Conservation (phyloP, 2,888 invertebrate species). For the Micropterix aruncella region DNA sequence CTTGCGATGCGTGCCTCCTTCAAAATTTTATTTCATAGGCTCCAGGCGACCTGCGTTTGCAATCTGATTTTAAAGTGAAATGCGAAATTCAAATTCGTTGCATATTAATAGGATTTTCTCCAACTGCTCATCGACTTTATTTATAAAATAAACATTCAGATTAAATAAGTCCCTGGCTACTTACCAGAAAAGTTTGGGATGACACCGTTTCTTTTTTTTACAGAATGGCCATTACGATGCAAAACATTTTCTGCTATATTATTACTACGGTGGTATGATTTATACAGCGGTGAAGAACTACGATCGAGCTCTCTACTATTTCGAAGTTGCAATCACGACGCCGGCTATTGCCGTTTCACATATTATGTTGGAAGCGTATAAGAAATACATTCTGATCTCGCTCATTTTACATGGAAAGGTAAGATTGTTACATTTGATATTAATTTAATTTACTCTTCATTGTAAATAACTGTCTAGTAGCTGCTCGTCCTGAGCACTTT, state of each 20-base stretch:
- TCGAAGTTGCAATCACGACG: conserved; percentile 92
- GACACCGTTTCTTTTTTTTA: conserved; percentile 23
- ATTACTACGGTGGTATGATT: conserved; percentile 97
- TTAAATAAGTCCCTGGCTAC: no score
- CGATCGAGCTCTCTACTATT: conserved; percentile 86
- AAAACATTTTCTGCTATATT: conserved; percentile 84
- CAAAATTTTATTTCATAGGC: conserved; percentile 5
- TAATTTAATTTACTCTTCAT: no score
- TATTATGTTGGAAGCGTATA: conserved; percentile 95
- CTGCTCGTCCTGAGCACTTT: no score
- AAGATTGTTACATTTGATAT: no score
- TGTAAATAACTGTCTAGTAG: no score
- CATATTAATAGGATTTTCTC: no score
- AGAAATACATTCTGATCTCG: conserved; percentile 89
- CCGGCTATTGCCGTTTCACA: conserved; percentile 90
- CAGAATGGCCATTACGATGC: conserved; percentile 69
- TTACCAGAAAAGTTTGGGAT: no score
- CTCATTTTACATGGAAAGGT: conserved; percentile 87
- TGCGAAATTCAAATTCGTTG: no score
- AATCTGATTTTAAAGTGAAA: neutral
- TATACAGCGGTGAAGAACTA: conserved; percentile 88
- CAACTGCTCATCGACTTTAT: no score
- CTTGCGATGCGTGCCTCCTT: no score
- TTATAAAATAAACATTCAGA: no score
- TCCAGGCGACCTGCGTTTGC: conserved; percentile 5